Evolutionary conservation across 2,113 vertebrate species (phyloP).

Genomic region (Sinosuthora webbiana): DNA sequence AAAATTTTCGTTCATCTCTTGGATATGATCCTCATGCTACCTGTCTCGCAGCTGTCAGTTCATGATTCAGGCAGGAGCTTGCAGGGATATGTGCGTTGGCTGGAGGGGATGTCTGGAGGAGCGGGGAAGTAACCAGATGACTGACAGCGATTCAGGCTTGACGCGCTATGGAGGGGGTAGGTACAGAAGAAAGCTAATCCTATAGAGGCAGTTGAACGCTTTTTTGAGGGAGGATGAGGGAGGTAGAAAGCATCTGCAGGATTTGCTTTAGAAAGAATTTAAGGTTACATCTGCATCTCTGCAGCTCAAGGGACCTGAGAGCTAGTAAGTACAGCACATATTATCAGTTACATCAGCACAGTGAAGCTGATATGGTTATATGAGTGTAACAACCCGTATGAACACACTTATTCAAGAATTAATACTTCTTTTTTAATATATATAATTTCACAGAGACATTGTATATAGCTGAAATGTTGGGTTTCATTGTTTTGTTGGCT

Average conservation of each 20-base stretch:
- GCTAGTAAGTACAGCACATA: not conserved
- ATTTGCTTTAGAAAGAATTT: slow-evolving; percentile 26
- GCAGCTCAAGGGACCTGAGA: not conserved
- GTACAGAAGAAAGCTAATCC: slow-evolving; percentile 18
- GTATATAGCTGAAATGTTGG: not conserved
- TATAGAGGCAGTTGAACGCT: slow-evolving; percentile 15
- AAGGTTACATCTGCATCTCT: not conserved
- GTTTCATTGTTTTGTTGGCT: not conserved
- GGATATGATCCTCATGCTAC: not conserved
- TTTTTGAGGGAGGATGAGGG: not conserved
- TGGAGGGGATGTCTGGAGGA: slow-evolving; percentile 31
- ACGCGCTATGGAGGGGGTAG: not conserved
- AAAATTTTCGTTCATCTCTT: not conserved
- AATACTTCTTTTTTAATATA: not conserved
- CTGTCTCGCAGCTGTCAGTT: slow-evolving; percentile 9
- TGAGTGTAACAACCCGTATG: not conserved
- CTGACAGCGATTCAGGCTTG: not conserved
- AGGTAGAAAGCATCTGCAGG: not conserved
- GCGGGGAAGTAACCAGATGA: slow-evolving; percentile 11
- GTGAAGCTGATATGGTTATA: not conserved
- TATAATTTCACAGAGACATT: not conserved
- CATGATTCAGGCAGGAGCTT: not conserved
- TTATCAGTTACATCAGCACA: not conserved
- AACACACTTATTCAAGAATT: not conserved
- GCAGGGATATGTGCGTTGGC: not conserved